Evolutionary conservation across 2,797 vertebrate genomes (phyloP), one percentile per base, ranked within the genome.

Genomic region (Paratrypauchen microcephalus): DNA sequence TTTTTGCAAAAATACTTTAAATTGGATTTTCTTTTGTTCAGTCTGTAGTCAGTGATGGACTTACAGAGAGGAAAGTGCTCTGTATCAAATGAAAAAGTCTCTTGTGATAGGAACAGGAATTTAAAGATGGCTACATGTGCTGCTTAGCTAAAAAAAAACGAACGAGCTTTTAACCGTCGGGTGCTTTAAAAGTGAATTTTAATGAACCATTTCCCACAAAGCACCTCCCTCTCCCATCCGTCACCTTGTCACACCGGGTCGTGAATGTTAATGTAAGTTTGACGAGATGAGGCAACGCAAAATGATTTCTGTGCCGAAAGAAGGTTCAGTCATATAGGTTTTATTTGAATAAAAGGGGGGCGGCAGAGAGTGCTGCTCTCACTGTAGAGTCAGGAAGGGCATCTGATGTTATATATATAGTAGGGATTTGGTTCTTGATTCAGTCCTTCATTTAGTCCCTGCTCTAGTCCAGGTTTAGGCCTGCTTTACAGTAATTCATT

Each of bases 161-260:
- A 3, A 61, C 7, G 30, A 39, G 36, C 60, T 62, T 24, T 62
- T 45, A 41, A 41, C 60, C 32, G 12, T 62, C 36, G 4, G 41
- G 32, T 15, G 36, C 32, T 23, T 3, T 13, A 41, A 23, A 2
- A n/a, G n/a, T 45, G 36, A 23, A 63, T 63, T 45, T 23, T 23
- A 63, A 45, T 19, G n/a, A n/a, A 19, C 59, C 32, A n/a, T 60
- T 36, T 45, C 60, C 60, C 60, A 62, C 16, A 41, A 62, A 45
- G 60, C 36, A 62, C 60, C 60, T 41, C 60, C 45, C 39, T 41
- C 60, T 45, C 57, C 26, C 60, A 24, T 63, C 19, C 60, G 18
- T 63, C 60, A 23, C 19, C 0, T 21, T 45, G 60, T 63, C 60
- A 24, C 1, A 4, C 11, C 0, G 21, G 21, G 60, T 2, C n/a